These are phyloP conservation scores for Tenthredo scrophulariae DNA, from an alignment of 2,888 invertebrate genomes.

Conservation along the genomic window DNA sequence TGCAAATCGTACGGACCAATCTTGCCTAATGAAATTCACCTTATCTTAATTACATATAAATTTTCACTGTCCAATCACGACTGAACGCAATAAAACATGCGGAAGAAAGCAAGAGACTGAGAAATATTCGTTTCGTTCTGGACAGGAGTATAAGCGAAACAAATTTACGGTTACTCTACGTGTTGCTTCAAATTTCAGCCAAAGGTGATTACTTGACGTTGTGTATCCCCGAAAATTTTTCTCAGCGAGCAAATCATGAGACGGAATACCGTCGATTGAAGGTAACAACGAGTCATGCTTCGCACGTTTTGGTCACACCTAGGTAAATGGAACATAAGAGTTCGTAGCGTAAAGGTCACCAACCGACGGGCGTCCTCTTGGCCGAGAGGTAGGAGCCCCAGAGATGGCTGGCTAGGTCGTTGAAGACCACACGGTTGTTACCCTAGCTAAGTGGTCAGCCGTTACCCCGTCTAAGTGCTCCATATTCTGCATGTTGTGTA, in stretches of 20 bases:
- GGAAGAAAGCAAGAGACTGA: neutral
- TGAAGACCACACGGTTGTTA: slow-evolving; percentile 69
- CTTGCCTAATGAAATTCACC: neutral
- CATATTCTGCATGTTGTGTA: slow-evolving; percentile 66
- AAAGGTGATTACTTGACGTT: neutral
- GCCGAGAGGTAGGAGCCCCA: slow-evolving; percentile 55
- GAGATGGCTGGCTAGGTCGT: slow-evolving; percentile 58
- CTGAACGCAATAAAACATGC: neutral
- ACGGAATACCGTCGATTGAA: neutral
- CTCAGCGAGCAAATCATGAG: neutral
- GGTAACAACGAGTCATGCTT: slow-evolving; percentile 15
- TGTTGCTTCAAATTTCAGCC: neutral
- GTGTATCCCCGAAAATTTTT: neutral
- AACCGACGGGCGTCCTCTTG: slow-evolving; percentile 61
- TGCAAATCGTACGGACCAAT: slow-evolving; percentile 59
- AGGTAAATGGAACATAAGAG: slow-evolving; percentile 61
- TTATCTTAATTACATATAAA: neutral
- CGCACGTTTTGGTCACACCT: slow-evolving; percentile 11
- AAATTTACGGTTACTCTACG: neutral
- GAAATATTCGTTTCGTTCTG: neutral
- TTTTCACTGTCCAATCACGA: neutral
- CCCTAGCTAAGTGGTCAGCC: slow-evolving; percentile 68
- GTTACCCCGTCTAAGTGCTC: slow-evolving; percentile 70
- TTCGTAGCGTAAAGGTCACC: slow-evolving; percentile 69
- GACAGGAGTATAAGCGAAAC: neutral